Evolutionary conservation across 1,140 invertebrate genomes (phyloP).

Genomic region (roundworm (Caenorhabditis elegans)): WBcel235 BX284606.5:3956501-3957000

Average conservation of each 20-base stretch:
- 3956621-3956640: no score
- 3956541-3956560: no score
- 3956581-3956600: no score
- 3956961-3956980: slow-evolving; percentile 20
- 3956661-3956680: no score
- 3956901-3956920: slow-evolving; percentile 33
- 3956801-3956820: neutral
- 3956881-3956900: slow-evolving; percentile 19
- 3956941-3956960: neutral
- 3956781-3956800: neutral
- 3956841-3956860: slow-evolving; percentile 22
- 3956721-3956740: no score
- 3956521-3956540: no score
- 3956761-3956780: neutral
- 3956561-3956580: no score
- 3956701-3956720: no score
- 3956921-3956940: slow-evolving; percentile 26
- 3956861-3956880: neutral
- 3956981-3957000: neutral
- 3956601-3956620: no score
- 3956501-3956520: no score
- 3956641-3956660: no score
- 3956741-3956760: slow-evolving; percentile 1
- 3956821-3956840: slow-evolving; percentile 26
- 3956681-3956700: no score